Conservation (phyloP, 2,888 invertebrate genomes). For the Callinectes sapidus region DNA sequence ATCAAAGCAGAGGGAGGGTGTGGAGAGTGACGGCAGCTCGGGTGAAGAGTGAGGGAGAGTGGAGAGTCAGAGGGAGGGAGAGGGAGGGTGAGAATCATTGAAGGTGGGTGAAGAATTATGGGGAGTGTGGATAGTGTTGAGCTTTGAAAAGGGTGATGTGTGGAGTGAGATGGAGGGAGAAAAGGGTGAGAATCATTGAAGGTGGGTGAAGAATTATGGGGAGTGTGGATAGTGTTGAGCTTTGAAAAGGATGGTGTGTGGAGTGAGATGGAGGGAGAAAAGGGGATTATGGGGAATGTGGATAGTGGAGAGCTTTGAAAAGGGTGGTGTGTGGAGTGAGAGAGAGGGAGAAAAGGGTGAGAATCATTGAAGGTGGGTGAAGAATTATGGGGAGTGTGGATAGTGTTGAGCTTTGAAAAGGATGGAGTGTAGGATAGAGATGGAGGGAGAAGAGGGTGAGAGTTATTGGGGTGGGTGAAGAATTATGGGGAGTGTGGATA, state of each 20-base stretch:
- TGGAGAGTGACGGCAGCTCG: not conserved
- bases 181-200: not conserved
- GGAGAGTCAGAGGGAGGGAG: not conserved
- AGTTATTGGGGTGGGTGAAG: not conserved
- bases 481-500: not conserved
- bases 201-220: not conserved
- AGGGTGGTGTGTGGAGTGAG: not conserved
- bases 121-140: not conserved
- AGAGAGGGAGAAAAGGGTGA: not conserved
- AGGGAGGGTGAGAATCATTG: not conserved
- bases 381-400: not conserved
- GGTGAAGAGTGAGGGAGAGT: not conserved
- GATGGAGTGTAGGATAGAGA: not conserved
- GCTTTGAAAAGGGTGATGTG: not conserved
- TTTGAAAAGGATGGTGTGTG: not conserved
- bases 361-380: not conserved
- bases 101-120: not conserved
- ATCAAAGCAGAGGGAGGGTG: slow-evolving; percentile 22
- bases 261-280: not conserved
- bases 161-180: not conserved
- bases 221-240: not conserved
- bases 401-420: no score
- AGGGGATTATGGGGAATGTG: not conserved
- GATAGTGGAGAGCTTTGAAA: no score
- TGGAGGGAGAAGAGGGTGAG: not conserved